A percentile compares a stretch with the other conserved stretches of the same genome.
These are phyloP conservation scores for Opisthograptis luteolata DNA, from an alignment of 2,888 invertebrate species.

Conservation along the genomic window DNA sequence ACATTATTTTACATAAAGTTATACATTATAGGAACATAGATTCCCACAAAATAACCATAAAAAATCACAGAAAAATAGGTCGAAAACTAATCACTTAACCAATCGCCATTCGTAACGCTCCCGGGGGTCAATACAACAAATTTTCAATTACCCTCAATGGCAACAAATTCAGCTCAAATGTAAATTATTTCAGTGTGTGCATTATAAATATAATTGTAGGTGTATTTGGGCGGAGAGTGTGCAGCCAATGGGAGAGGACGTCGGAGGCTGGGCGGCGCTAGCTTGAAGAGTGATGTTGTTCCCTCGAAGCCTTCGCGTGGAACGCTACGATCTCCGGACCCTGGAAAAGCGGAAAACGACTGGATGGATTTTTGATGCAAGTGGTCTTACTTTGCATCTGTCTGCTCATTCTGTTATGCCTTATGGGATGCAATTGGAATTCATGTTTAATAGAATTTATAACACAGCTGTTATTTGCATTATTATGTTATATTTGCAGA, in stretches of 20 bases:
- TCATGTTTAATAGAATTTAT: no score
- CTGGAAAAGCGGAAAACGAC: constrained; percentile 22
- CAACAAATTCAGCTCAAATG: constrained; percentile 84
- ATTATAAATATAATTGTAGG: constrained; percentile 84
- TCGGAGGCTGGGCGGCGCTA: constrained; percentile 71
- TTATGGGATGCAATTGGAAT: background rate
- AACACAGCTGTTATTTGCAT: no score
- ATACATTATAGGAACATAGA: background rate
- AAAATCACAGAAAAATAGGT: constrained; percentile 35
- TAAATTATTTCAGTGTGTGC: constrained; percentile 82
- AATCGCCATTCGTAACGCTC: constrained; percentile 62
- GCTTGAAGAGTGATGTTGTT: constrained; percentile 76
- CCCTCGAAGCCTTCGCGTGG: constrained; percentile 74
- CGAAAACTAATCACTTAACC: constrained; percentile 68
- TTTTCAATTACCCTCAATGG: constrained; percentile 82
- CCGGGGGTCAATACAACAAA: constrained; percentile 81
- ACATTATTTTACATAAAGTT: no score
- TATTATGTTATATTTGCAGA: no score
- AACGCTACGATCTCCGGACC: constrained; percentile 48
- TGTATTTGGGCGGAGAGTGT: constrained; percentile 70
- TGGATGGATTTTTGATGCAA: background rate
- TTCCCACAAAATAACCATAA: constrained; percentile 8
- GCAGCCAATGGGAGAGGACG: constrained; percentile 66
- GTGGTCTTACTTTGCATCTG: no score
- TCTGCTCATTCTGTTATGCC: no score